Conservation (phyloP, 2,888 invertebrate genomes). For the Lacanobia oleracea region DNA sequence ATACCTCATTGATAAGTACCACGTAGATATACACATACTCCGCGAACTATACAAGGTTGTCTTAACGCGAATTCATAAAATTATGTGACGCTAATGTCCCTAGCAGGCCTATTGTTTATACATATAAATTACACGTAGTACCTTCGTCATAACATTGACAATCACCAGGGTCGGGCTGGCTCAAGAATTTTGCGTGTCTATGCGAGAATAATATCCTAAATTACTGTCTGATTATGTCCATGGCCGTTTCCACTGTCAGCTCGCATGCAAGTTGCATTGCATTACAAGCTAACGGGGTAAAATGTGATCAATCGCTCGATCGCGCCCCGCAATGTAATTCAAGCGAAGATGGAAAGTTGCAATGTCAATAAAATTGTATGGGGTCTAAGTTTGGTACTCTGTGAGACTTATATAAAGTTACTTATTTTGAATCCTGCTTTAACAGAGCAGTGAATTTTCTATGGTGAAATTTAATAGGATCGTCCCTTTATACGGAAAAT, state of each 20-base stretch:
- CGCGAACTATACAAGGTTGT: slow-evolving; percentile 46
- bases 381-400: too few species aligned
- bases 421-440: too few species aligned
- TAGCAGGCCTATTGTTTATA: slow-evolving; percentile 48
- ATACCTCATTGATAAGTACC: neutral
- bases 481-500: too few species aligned
- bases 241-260: too few species aligned
- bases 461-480: too few species aligned
- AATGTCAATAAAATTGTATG: neutral
- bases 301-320: too few species aligned
- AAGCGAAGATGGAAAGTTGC: neutral
- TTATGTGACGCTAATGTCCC: slow-evolving; percentile 34
- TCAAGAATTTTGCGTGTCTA: slow-evolving; percentile 8
- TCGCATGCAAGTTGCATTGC: too few species aligned
- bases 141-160: slow-evolving; percentile 37
- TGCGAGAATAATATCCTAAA: neutral
- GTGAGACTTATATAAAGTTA: too few species aligned
- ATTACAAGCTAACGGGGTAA: too few species aligned
- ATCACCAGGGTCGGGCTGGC: slow-evolving; percentile 19
- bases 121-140: slow-evolving; percentile 8
- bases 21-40: neutral
- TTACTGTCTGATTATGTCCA: too few species aligned
- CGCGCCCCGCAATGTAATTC: too few species aligned
- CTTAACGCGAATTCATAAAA: slow-evolving; percentile 22
- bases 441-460: too few species aligned